phyloP scores from a whole-genome alignment of 2,797 vertebrate genomes.

The Pseudochirops corinnae region DNA sequence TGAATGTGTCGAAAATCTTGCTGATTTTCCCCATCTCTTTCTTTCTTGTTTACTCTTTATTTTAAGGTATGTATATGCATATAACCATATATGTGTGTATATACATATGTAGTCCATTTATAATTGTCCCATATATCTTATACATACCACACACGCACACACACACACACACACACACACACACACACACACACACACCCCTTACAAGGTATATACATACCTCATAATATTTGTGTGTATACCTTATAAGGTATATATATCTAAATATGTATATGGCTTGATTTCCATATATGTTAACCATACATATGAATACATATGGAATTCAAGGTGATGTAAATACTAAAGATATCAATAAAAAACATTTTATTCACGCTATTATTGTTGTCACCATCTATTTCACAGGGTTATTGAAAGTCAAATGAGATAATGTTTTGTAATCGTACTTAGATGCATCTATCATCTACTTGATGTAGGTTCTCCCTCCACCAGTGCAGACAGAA shows the following conservation, averaged over 20 bases:
- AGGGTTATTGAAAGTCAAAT: neutral
- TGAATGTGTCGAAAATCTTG: neutral
- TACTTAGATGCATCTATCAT: neutral
- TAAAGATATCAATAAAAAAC: neutral
- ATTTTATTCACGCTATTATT: neutral
- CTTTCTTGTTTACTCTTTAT: neutral
- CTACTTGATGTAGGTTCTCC: neutral
- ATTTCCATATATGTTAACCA: neutral
- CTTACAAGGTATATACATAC: neutral
- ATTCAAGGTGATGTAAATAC: neutral
- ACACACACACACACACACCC: too few species aligned
- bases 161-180: too few species aligned
- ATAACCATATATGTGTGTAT: neutral
- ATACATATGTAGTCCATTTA: neutral
- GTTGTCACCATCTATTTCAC: neutral
- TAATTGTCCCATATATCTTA: neutral
- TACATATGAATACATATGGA: neutral
- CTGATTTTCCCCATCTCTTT: neutral
- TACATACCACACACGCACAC: neutral
- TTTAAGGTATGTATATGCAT: neutral
- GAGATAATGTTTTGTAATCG: neutral
- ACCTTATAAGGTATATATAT: neutral
- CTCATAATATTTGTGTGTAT: neutral
- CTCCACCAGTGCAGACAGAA: neutral
- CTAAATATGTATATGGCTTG: neutral